Evolutionary conservation across 2,113 vertebrate species (phyloP).

Genomic region (Chaetorhynchus papuensis): DNA sequence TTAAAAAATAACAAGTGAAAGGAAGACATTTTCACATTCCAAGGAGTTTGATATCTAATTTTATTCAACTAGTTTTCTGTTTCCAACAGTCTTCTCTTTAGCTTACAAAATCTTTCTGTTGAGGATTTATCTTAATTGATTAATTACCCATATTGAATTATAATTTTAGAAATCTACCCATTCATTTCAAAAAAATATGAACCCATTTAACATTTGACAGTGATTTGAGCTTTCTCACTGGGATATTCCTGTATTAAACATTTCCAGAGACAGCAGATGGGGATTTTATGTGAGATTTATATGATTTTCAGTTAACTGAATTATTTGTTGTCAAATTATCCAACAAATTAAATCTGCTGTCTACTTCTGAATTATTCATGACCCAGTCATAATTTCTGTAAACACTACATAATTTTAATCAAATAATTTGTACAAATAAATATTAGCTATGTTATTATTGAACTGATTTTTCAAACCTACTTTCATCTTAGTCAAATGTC

Average conservation of each 20-base stretch:
- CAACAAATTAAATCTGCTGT: not conserved
- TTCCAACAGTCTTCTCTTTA: not conserved
- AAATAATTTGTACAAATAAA: not conserved
- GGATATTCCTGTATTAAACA: not conserved
- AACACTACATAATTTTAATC: not conserved
- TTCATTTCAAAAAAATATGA: not conserved
- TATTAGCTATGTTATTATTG: not conserved
- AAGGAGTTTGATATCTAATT: not conserved
- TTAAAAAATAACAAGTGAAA: not conserved
- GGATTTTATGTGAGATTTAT: not conserved
- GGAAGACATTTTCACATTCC: not conserved
- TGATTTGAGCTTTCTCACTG: not conserved
- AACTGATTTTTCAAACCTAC: not conserved
- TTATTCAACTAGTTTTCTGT: not conserved
- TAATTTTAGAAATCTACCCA: not conserved
- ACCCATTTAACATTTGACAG: not conserved
- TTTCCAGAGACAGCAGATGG: not conserved
- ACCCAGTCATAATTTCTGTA: not conserved
- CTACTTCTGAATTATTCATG: not conserved
- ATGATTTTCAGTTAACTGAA: not conserved
- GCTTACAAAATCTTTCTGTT: not conserved
- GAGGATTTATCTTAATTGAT: not conserved
- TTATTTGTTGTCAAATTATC: not conserved
- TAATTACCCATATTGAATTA: not conserved
- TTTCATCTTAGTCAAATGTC: not conserved